Evolutionary conservation across 2,113 vertebrate genomes (phyloP).

Genomic region (Ranitomeya variabilis): DNA sequence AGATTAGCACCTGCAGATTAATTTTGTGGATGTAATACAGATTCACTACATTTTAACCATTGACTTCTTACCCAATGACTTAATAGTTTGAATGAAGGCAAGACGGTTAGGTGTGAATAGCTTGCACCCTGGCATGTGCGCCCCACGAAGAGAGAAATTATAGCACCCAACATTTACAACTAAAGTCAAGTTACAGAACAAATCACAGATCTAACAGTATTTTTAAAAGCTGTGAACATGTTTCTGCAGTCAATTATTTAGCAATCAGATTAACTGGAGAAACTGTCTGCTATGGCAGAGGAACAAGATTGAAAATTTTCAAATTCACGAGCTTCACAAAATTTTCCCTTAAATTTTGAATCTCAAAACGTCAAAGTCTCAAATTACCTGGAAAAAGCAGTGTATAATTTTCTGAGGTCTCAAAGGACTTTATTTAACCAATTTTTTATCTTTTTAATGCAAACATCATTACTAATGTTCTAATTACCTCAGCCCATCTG

Average conservation of each 20-base stretch:
- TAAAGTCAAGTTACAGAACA: background rate
- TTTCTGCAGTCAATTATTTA: conserved; percentile 2
- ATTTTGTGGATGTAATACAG: background rate
- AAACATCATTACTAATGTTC: too few species aligned
- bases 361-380: too few species aligned
- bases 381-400: too few species aligned
- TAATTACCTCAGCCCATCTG: too few species aligned
- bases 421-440: too few species aligned
- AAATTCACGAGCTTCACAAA: too few species aligned
- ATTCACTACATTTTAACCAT: background rate
- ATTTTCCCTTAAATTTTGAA: too few species aligned
- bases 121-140: too few species aligned
- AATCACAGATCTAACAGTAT: background rate
- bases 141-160: background rate
- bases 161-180: background rate
- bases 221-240: background rate
- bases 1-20: background rate
- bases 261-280: background rate
- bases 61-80: background rate
- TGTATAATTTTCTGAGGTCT: too few species aligned
- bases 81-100: background rate
- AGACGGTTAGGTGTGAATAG: background rate
- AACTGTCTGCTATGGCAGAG: background rate
- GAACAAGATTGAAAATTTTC: background rate
- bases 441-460: too few species aligned